Base-by-base conservation (phyloP, 2,113 vertebrate species). In the Ciconia stormi region DNA sequence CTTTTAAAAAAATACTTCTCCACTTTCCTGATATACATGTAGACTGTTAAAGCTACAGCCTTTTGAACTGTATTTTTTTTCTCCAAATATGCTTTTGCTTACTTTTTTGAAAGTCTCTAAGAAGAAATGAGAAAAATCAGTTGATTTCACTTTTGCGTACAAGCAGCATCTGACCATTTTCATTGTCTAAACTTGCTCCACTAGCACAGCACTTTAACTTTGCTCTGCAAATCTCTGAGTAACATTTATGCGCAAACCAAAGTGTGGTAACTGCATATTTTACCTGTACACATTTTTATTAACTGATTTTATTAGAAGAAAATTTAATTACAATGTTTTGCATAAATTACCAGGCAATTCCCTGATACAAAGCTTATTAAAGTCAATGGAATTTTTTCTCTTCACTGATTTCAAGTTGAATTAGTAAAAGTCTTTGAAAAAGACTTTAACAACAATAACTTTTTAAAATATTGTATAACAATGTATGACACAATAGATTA, bases 341-440 rank as follows among this genome's bases (percentile, higher is more conserved):
- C 32, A 72, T 90, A 65, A 82, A 91, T 82, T 87, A 66, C 62
- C 78, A 77, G 62, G 62, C 49, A 80, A 26, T 77, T 73, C 84
- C 70, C 66, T 66, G 89, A 70, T 38, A 81, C 78, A 80, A 90
- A 89, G 78, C 58, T 85, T 63, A 61, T 46, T 85, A 22, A 91
- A 94, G 40, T 82, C 87, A 93, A n/a, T 73, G 78, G 87, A 66
- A 25, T 69, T 82, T 59, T 90, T 95, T 93, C 94, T 81, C 86
- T 76, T 89, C 87, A 44, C 30, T 89, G 62, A 87, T 89, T 94
- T 91, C 81, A 85, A 93, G 52, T 25, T 67, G 81, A 91, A 91
- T 87, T 69, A 82, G 81, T 74, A 89, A 92, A 95, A 73, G 56
- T 25, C 44, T 92, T 87, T 82, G 65, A 79, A 49, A 56, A 87